Conservation (phyloP, 2,888 invertebrate species). For the Leptopilina myrica region DNA sequence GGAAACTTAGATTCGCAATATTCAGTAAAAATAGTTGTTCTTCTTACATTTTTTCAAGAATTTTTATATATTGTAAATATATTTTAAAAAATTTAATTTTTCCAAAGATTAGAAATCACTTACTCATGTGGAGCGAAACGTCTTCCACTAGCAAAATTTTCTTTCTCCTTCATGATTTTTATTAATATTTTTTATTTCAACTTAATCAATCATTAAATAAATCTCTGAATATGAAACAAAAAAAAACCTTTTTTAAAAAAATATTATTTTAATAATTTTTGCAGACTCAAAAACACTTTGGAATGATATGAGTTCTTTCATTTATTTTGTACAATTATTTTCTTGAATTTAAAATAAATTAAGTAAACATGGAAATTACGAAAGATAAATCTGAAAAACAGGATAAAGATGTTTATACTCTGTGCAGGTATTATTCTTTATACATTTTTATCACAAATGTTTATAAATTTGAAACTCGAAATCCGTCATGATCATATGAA, state of each 20-base stretch:
- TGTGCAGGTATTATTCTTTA: background rate
- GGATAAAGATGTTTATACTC: background rate
- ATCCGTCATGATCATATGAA: background rate
- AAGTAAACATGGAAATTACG: background rate
- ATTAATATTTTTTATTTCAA: constrained; percentile 62
- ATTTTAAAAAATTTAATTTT: background rate
- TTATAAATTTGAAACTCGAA: background rate
- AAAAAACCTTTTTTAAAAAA: background rate
- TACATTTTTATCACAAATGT: constrained; percentile 6
- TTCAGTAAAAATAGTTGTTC: background rate
- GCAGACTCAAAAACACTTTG: constrained; percentile 12
- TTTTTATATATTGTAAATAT: background rate
- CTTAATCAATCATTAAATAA: constrained; percentile 51
- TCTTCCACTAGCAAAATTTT: constrained; percentile 60
- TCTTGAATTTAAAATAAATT: background rate
- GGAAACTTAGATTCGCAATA: too few relatives aligned
- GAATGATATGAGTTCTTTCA: background rate
- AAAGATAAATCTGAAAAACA: background rate
- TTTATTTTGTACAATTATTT: background rate
- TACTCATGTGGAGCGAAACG: constrained; percentile 66
- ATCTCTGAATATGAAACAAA: background rate
- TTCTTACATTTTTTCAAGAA: background rate
- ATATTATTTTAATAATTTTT: background rate
- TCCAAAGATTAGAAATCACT: constrained; percentile 54
- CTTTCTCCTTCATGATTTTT: constrained; percentile 60